Percentiles rank a stretch among this genome's conserved stretches.
Conservation (phyloP, 2,888 invertebrate genomes). For the Drosophila formosana region DNA sequence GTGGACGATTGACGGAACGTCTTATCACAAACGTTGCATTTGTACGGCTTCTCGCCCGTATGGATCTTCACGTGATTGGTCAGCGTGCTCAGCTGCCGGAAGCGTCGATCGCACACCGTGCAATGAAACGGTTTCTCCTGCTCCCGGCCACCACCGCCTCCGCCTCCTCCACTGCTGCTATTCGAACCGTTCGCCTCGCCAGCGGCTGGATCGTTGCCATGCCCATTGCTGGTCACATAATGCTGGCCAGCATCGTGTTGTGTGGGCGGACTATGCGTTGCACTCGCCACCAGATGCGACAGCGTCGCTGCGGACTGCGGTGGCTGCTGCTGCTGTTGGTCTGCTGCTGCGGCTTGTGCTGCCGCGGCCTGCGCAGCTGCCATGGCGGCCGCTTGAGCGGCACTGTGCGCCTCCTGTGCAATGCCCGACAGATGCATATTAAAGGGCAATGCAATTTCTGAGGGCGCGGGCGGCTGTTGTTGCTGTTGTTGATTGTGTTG, state of each 20-base stretch:
- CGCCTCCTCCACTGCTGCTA: slow-evolving; percentile 56
- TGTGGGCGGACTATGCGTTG: slow-evolving; percentile 81
- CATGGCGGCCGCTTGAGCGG: slow-evolving; percentile 84
- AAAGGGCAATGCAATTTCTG: slow-evolving; percentile 83
- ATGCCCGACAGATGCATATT: slow-evolving; percentile 83
- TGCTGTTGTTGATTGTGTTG: slow-evolving; percentile 75
- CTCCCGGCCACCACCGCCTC: slow-evolving; percentile 56
- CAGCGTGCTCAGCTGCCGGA: slow-evolving; percentile 85
- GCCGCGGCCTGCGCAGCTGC: slow-evolving; percentile 84
- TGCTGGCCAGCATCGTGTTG: slow-evolving; percentile 59
- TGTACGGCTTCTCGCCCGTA: slow-evolving; percentile 85
- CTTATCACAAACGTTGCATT: slow-evolving; percentile 85
- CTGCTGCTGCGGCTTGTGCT: slow-evolving; percentile 82
- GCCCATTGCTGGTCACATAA: slow-evolving; percentile 66
- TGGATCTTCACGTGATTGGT: slow-evolving; percentile 85
- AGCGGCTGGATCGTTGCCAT: slow-evolving; percentile 62
- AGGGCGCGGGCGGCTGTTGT: slow-evolving; percentile 79
- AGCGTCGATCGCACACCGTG: slow-evolving; percentile 85
- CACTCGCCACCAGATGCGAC: slow-evolving; percentile 78
- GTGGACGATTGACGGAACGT: slow-evolving; percentile 85
- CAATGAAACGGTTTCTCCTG: slow-evolving; percentile 85
- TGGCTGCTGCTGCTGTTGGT: slow-evolving; percentile 65
- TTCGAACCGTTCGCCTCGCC: slow-evolving; percentile 64
- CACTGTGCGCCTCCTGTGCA: slow-evolving; percentile 83
- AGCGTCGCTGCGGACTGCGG: slow-evolving; percentile 44